Evolutionary conservation across 1,140 invertebrate genomes (phyloP).

Genomic region (Bombus picipes): DNA sequence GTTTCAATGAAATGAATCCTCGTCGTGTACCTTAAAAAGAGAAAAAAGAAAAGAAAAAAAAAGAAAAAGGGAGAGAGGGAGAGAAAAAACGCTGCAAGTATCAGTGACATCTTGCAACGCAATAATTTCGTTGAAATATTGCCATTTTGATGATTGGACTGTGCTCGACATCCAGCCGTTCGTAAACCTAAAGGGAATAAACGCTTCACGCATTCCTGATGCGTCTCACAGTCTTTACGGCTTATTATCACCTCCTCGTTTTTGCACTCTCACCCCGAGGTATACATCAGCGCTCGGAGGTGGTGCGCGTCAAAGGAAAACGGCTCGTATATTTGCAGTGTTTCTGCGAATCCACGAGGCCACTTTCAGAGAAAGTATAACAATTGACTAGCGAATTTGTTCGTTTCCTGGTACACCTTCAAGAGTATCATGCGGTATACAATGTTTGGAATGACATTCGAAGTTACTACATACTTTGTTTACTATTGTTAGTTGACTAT

Average conservation of each 20-base stretch:
- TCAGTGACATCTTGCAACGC: constrained; percentile 47
- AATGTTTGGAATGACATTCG: background rate
- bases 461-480: background rate
- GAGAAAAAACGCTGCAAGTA: background rate
- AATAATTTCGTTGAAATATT: constrained; percentile 65
- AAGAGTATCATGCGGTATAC: background rate
- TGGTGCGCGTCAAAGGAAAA: constrained; percentile 35
- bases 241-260: constrained; percentile 79
- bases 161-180: constrained; percentile 44
- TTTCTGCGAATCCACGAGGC: constrained; percentile 50
- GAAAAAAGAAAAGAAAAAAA: background rate
- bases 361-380: constrained; percentile 22
- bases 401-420: background rate
- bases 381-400: constrained; percentile 37
- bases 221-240: constrained; percentile 77
- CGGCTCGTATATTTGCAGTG: constrained; percentile 18
- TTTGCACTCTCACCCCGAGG: constrained; percentile 68
- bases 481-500: no score
- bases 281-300: constrained; percentile 66
- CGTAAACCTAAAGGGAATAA: constrained; percentile 62
- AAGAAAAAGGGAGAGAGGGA: background rate
- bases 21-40: background rate
- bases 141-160: constrained; percentile 50
- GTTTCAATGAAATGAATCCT: background rate
- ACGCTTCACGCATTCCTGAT: constrained; percentile 75